A percentile compares a stretch with the other conserved stretches of the same genome.
These are phyloP conservation scores for Gobiocypris rarus DNA, from an alignment of 2,113 vertebrate species.

Conservation along the genomic window DNA sequence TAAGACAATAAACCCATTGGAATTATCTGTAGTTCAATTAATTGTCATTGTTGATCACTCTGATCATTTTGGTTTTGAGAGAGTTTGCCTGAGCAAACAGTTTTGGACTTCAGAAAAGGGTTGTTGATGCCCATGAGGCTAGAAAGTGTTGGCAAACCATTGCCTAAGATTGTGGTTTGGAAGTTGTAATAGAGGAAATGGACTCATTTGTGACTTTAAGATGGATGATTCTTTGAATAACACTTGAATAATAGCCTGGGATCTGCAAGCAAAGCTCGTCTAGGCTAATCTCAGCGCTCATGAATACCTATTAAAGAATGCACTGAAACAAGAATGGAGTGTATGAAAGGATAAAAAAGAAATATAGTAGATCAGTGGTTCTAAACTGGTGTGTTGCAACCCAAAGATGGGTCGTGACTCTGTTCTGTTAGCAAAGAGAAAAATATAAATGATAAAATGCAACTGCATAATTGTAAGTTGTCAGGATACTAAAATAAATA, in stretches of 20 bases:
- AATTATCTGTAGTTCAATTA: background rate
- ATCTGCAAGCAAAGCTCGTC: background rate
- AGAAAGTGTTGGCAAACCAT: constrained; percentile 15
- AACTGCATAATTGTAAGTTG: background rate
- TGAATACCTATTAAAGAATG: constrained; percentile 15
- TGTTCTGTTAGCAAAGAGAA: background rate
- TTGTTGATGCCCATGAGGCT: background rate
- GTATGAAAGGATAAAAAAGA: background rate
- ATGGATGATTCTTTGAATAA: background rate
- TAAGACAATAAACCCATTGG: background rate
- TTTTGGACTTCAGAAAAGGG: background rate
- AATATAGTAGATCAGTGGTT: background rate
- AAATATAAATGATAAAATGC: background rate
- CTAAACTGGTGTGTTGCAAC: background rate
- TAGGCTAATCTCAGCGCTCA: constrained; percentile 1
- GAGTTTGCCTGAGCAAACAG: background rate
- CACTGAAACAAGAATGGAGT: background rate
- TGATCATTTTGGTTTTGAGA: background rate
- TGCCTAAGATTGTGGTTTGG: background rate
- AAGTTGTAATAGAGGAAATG: constrained; percentile 30
- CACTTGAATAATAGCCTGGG: background rate
- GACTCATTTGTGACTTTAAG: background rate
- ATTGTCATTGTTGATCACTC: background rate
- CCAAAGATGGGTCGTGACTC: background rate
- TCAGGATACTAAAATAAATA: background rate